Evolutionary conservation across 2,113 vertebrate genomes (phyloP), one percentile per base, ranked within the genome.

Genomic region (Psettodes erumei): DNA sequence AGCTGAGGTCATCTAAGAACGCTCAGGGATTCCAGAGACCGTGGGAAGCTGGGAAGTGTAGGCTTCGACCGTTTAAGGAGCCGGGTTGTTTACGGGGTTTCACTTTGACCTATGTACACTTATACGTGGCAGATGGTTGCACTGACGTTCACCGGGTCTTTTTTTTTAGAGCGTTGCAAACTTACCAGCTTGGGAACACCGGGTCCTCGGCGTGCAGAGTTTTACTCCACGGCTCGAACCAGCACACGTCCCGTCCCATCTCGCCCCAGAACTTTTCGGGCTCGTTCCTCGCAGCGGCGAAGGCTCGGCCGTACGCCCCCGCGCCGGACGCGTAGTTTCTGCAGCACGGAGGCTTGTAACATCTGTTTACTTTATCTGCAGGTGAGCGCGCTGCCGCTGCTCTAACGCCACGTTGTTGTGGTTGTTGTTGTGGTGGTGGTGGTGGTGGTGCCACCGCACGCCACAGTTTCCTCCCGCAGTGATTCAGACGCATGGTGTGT

Each of bases 181-280:
- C 91, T 82, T 91, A 95, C 95, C 95, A 96, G 79, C 91, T 89
- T 15, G 94, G 93, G 64, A 93, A 94, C 28, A 94, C 84, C 1
- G 90, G 86, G 45, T 95, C 93, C 10, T 91, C 90, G 2, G 83
- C 71, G 38, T 93, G 91, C 85, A 96, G 27, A 16, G 91, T 91
- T 81, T 88, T 80, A 2, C 61, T 92, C 92, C 93, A 95, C 1
- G 84, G 88, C 45, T 94, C 79, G 74, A 94, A 94, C 95, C 95
- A 95, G 8, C 40, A 11, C 1, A 95, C 54, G 0, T 85, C 72
- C 0, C 62, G 74, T 2, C 86, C 94, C 25, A 81, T 77, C 40
- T 87, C 86, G 1, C 47, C 84, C 94, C 95, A 96, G 68, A 92
- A 95, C 0, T 6, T 2, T 21, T 88, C 91, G 0, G 94, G 94